Base-by-base conservation (phyloP, 2,888 invertebrate species). In the Argyresthia goedartella region DNA sequence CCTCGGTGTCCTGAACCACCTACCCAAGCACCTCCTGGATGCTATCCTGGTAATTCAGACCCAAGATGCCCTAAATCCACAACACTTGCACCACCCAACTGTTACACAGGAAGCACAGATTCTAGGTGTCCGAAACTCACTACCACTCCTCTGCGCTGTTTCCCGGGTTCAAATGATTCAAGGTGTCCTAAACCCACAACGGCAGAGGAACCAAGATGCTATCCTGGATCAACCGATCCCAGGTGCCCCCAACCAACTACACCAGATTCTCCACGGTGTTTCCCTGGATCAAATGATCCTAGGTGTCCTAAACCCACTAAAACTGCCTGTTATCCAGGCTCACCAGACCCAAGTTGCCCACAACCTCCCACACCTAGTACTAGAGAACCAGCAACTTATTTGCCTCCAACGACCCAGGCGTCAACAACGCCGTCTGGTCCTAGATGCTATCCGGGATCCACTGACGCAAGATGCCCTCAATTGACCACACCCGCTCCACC, bases 281-380 rank as follows among this genome's bases (percentile, higher is more conserved):
- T 55, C 50, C 62, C 73, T 8, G 75, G 73, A 15, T 59, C 62
- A 7, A 59, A 50, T 10, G 75, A 76, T 14, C 59, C 71, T 0
- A 60, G 72, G 8, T 77, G 78, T 41, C 69, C 67, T 0, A 63
- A 63, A 56, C 61, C 67, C 2, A 73, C 71, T 54, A 52, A 51
- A 52, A 56, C 53, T 41, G 42, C 16, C 8, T 61, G 65, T 50
- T 59, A 62, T 51, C 69, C 75, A 0, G 78, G 76, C 0, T 70
- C 74, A 4, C 59, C 65, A 7, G 65, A 84, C 59, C 73, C 75
- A 0, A 62, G 65, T 3, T 80, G 80, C 42, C 77, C 77, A 1
- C 68, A 68, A 59, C 64, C 69, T 34, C 53, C 71, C 4, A 58
- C 61, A 11, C 65, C 68, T 0, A 64, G 69, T 0, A 68, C 67